phyloP scores from a whole-genome alignment of 2,113 vertebrate genomes.

The Scopus umbretta region DNA sequence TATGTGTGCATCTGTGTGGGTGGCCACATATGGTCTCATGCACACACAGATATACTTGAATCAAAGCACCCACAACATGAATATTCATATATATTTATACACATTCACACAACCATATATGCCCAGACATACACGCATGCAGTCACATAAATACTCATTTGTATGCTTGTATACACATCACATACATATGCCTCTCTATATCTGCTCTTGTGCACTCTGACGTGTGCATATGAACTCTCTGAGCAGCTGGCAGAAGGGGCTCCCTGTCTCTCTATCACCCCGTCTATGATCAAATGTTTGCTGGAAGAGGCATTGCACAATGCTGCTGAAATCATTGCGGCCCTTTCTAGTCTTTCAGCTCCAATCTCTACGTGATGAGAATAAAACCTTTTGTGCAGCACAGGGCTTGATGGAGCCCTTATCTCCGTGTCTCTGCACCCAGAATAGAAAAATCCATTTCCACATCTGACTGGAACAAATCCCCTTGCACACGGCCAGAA shows the following conservation, averaged over 20 bases:
- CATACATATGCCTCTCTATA: not conserved
- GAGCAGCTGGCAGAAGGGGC: not conserved
- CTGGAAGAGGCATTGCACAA: constrained; percentile 8
- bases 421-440: not conserved
- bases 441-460: constrained; percentile 30
- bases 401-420: constrained; percentile 22
- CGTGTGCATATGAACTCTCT: rapidly evolving
- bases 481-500: not conserved
- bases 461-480: not conserved
- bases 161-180: not conserved
- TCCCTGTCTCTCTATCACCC: not conserved
- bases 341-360: constrained; percentile 22
- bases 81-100: not conserved
- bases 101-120: not conserved
- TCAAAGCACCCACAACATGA: not conserved
- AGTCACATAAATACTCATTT: not conserved
- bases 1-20: not conserved
- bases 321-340: not conserved
- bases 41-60: not conserved
- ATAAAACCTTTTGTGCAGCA: constrained; percentile 43
- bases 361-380: not conserved
- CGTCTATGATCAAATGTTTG: not conserved
- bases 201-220: not conserved
- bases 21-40: not conserved
- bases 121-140: not conserved